Percentiles rank a stretch among this genome's conserved stretches.
phyloP scores from a whole-genome alignment of 2,888 invertebrate species.

The Periphyllus acericola region DNA sequence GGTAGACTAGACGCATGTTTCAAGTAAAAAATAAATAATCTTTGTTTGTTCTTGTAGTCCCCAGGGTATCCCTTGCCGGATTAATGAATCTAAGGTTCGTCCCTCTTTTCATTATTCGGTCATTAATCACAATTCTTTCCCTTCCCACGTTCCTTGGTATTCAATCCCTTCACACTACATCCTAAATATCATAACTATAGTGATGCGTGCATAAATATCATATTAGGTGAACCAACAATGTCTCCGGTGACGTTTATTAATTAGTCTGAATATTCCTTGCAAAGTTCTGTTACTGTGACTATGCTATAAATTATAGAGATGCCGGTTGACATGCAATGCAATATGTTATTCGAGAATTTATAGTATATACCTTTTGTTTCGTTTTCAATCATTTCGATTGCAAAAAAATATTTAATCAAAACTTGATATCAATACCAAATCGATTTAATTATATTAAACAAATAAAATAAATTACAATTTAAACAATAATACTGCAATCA shows the following conservation, averaged over 20 bases:
- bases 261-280: background rate
- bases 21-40: slow-evolving; percentile 19
- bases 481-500: no score
- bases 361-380: background rate
- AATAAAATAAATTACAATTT: no score
- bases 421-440: no score
- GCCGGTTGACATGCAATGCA: background rate
- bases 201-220: background rate
- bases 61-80: background rate
- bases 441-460: no score
- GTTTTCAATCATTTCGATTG: background rate
- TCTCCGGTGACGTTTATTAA: background rate
- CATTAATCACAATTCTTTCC: slow-evolving; percentile 41
- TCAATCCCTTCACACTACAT: background rate
- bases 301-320: no score
- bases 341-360: background rate
- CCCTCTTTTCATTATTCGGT: slow-evolving; percentile 37
- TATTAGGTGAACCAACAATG: background rate
- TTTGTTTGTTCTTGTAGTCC: slow-evolving; percentile 27
- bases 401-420: no score
- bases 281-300: background rate
- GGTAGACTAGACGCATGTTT: background rate
- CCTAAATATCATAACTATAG: background rate
- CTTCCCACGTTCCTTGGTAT: background rate
- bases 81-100: slow-evolving; percentile 16